Evolutionary conservation across 2,888 invertebrate species (phyloP).

Genomic region (Catocala fraxini): DNA sequence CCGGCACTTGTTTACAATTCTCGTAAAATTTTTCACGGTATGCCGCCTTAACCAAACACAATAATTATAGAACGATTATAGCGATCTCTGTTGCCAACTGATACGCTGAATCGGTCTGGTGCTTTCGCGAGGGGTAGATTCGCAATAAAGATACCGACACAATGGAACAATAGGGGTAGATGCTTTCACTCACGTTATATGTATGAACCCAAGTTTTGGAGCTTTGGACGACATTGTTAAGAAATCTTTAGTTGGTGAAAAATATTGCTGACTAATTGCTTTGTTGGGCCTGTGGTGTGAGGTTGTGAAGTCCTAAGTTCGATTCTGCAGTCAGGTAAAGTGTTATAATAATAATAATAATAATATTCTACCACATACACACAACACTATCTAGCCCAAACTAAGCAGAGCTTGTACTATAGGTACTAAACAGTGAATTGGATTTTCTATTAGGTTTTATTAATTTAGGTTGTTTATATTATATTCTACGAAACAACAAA

Average conservation of each 20-base stretch:
- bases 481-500: too few relatives aligned
- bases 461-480: too few relatives aligned
- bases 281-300: too few relatives aligned
- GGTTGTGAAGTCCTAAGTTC: too few relatives aligned
- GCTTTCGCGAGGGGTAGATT: conserved; percentile 47
- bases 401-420: too few relatives aligned
- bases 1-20: conserved; percentile 1
- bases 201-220: background rate
- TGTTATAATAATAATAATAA: too few relatives aligned
- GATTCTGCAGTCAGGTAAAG: too few relatives aligned
- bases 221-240: background rate
- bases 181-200: conserved; percentile 33
- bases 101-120: conserved; percentile 42
- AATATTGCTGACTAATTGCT: too few relatives aligned
- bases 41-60: conserved; percentile 20
- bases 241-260: background rate
- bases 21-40: conserved; percentile 11
- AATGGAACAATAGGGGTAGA: conserved; percentile 49
- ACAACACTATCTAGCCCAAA: too few relatives aligned
- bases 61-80: conserved; percentile 49
- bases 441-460: too few relatives aligned
- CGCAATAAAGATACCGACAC: conserved; percentile 49
- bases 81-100: conserved; percentile 42
- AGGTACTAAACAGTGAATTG: too few relatives aligned
- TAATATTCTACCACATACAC: too few relatives aligned